Evolutionary conservation across 1,140 invertebrate genomes (phyloP).

Genomic region (Drosophila rufa): DNA sequence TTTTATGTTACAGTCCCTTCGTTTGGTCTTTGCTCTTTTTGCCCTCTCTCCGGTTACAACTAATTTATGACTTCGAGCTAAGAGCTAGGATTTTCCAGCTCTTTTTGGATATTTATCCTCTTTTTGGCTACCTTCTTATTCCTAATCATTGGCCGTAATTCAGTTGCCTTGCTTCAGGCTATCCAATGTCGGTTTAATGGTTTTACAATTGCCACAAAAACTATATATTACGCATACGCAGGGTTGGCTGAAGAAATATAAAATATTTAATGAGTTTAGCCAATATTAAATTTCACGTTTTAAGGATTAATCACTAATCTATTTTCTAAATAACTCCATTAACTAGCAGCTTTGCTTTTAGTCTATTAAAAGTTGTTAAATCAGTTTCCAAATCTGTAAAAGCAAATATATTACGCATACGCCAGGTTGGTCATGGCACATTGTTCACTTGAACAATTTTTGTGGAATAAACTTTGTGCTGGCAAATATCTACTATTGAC

Average conservation of each 20-base stretch:
- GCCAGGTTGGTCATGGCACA: neutral
- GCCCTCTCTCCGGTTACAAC: slow-evolving; percentile 39
- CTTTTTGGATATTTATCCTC: slow-evolving; percentile 21
- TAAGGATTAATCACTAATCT: neutral
- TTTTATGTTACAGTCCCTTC: slow-evolving; percentile 68
- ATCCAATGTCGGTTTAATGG: slow-evolving; percentile 22
- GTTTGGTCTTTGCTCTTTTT: slow-evolving; percentile 20
- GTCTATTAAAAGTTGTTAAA: slow-evolving; percentile 2
- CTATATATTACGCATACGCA: slow-evolving; percentile 32
- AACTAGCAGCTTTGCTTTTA: neutral
- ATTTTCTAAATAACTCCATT: neutral
- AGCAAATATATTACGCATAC: slow-evolving; percentile 11
- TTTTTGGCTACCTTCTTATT: slow-evolving; percentile 9
- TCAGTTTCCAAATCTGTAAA: neutral
- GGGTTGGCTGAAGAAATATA: neutral
- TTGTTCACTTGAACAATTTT: slow-evolving; percentile 6
- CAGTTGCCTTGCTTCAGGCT: slow-evolving; percentile 19
- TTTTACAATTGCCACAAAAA: slow-evolving; percentile 28
- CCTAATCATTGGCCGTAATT: slow-evolving; percentile 73
- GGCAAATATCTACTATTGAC: slow-evolving; percentile 8
- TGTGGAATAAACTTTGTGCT: slow-evolving; percentile 9
- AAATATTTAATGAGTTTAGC: neutral
- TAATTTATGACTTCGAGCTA: slow-evolving; percentile 68
- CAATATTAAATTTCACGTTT: neutral
- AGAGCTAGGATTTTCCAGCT: slow-evolving; percentile 57